Evolutionary conservation across 2,888 invertebrate genomes (phyloP).

Genomic region (Pachydiplax longipennis): DNA sequence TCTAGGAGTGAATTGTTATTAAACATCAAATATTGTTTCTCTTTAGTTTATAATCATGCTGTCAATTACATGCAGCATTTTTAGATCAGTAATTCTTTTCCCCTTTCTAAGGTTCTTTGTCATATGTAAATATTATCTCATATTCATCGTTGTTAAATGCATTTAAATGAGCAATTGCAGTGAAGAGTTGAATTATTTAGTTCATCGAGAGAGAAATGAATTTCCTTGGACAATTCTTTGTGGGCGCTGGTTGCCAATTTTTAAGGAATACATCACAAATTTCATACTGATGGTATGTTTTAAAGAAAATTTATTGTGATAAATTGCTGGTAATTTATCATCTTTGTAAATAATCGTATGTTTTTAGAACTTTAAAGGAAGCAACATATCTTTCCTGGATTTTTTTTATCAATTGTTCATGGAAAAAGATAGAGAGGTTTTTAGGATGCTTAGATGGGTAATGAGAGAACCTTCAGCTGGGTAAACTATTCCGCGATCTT

Average conservation of each 20-base stretch:
- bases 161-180: neutral
- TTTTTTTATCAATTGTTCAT: no score
- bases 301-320: neutral
- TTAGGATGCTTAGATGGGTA: neutral
- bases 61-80: neutral
- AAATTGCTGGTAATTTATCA: neutral
- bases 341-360: neutral
- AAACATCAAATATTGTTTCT: neutral
- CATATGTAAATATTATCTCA: neutral
- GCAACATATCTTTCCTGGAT: neutral
- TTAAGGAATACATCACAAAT: neutral
- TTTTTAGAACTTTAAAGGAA: neutral
- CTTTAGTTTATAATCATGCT: neutral
- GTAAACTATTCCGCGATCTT: neutral
- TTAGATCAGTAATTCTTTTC: neutral
- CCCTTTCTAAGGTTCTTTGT: neutral
- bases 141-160: neutral
- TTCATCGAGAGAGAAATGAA: neutral
- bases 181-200: no score
- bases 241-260: neutral
- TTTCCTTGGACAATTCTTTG: neutral
- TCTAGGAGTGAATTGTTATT: neutral
- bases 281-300: neutral
- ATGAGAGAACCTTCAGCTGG: neutral
- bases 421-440: neutral